These are phyloP conservation scores for Litocranius walleri DNA, from an alignment of 2,113 vertebrate species.

Conservation along the genomic window DNA sequence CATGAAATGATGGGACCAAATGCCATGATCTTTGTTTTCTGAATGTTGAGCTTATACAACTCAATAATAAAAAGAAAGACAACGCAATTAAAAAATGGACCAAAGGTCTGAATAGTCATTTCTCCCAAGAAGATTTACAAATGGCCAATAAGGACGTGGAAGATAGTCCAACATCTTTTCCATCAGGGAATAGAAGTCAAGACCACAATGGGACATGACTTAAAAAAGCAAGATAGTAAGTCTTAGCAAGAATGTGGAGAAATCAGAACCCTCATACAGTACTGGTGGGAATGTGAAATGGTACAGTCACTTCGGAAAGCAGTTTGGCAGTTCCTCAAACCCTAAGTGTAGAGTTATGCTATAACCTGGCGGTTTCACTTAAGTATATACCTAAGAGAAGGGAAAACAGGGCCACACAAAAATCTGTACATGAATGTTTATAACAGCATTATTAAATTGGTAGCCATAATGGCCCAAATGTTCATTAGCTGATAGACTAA, in stretches of 20 bases:
- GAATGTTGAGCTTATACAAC: neutral
- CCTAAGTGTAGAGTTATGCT: neutral
- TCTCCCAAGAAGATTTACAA: neutral
- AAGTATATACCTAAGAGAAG: neutral
- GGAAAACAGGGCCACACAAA: neutral
- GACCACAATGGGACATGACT: neutral
- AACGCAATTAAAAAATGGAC: neutral
- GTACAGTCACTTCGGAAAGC: neutral
- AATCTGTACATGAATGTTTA: neutral
- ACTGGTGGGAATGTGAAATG: neutral
- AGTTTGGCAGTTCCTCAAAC: neutral
- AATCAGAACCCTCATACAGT: neutral
- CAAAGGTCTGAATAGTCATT: neutral
- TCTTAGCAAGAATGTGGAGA: neutral
- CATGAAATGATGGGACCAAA: no score
- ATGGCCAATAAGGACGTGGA: neutral
- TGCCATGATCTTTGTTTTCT: no score
- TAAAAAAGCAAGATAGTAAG: neutral
- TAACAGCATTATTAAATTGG: neutral
- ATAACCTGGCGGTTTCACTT: neutral
- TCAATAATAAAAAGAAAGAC: neutral
- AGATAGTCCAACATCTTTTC: neutral
- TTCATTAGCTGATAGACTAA: neutral
- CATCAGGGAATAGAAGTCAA: neutral
- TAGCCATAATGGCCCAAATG: neutral